Percentiles rank a stretch among this genome's conserved stretches.
Evolutionary conservation across 1,140 invertebrate genomes (phyloP).

Genomic region (Danaus plexippus): DNA sequence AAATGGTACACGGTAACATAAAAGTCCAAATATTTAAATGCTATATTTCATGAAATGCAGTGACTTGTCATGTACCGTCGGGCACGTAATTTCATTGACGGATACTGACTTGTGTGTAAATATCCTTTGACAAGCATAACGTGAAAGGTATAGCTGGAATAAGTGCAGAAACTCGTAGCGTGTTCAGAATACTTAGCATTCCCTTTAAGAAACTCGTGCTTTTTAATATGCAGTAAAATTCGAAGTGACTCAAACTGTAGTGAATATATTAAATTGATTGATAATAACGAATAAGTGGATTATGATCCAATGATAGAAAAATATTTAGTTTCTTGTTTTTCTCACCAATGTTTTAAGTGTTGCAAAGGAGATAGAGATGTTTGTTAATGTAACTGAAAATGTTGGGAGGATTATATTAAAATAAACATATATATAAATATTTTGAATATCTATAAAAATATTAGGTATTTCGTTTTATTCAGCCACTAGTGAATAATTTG

Average conservation of each 20-base stretch:
- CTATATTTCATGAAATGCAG: slow-evolving; percentile 5
- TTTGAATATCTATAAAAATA: background rate
- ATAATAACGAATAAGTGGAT: background rate
- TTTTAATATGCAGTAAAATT: no score
- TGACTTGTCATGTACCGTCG: slow-evolving; percentile 10
- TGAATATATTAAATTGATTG: no score
- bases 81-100: slow-evolving; percentile 24
- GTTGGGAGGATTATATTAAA: no score
- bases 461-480: background rate
- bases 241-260: no score
- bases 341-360: no score
- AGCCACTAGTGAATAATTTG: background rate
- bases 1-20: no score
- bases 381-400: no score
- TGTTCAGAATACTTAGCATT: no score
- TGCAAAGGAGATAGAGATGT: no score
- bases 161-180: slow-evolving; percentile 3
- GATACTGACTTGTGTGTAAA: slow-evolving; percentile 21
- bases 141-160: slow-evolving; percentile 5
- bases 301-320: background rate
- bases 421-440: background rate
- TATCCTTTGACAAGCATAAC: slow-evolving; percentile 19
- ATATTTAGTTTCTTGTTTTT: background rate
- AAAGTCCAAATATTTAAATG: no score
- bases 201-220: no score